These are phyloP conservation scores for Somateria mollissima DNA, from an alignment of 2,797 vertebrate genomes.

Conservation along the genomic window DNA sequence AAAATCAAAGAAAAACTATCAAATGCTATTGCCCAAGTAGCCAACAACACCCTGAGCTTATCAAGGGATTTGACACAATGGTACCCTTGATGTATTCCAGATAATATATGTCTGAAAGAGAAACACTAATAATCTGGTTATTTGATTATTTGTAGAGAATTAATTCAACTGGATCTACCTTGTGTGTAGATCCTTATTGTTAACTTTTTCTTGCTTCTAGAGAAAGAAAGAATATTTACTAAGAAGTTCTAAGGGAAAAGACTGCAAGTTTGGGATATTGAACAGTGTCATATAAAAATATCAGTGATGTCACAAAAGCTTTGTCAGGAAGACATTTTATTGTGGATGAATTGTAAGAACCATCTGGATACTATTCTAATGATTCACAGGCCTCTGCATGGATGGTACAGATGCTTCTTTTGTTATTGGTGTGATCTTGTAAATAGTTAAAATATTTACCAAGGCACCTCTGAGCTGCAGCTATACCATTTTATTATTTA, in stretches of 20 bases:
- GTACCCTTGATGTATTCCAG: slow-evolving; percentile 40
- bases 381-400: slow-evolving; percentile 76
- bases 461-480: slow-evolving; percentile 83
- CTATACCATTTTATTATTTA: slow-evolving; percentile 95
- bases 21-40: not conserved
- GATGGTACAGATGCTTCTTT: slow-evolving; percentile 96
- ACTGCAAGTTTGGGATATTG: slow-evolving; percentile 25
- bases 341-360: slow-evolving; percentile 85
- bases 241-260: not conserved
- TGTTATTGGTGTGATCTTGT: slow-evolving; percentile 94
- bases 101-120: not conserved
- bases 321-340: slow-evolving; percentile 69
- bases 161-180: slow-evolving; percentile 23
- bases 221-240: not conserved
- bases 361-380: slow-evolving; percentile 92
- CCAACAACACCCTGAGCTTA: not conserved
- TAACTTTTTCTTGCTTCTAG: not conserved
- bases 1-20: not conserved
- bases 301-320: slow-evolving; percentile 62
- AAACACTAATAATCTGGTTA: slow-evolving; percentile 15
- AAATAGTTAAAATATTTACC: slow-evolving; percentile 99
- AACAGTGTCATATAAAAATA: slow-evolving; percentile 61
- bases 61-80: slow-evolving; percentile 1
- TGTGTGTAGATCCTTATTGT: not conserved
- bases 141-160: slow-evolving; percentile 34